A percentile compares a stretch with the other conserved stretches of the same genome.
Conservation (phyloP, 2,797 vertebrate species). For the Loris lydekkerianus region DNA sequence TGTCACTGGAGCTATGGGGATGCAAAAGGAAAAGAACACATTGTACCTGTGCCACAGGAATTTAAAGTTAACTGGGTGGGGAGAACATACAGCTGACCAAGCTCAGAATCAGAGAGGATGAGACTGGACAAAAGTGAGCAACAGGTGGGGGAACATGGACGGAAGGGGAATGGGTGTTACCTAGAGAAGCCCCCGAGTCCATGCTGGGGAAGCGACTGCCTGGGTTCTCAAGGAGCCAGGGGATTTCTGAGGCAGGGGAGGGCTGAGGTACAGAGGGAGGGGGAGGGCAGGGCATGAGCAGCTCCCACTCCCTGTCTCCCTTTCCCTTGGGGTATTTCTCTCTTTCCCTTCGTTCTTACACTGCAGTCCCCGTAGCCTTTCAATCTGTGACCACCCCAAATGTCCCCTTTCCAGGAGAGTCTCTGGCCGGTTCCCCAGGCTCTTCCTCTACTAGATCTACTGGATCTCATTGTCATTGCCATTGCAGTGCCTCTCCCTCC, state of each 20-base stretch:
- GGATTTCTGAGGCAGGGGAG: background rate
- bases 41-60: background rate
- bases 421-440: rapidly evolving
- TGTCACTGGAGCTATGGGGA: background rate
- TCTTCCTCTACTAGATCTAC: background rate
- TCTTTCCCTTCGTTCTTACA: background rate
- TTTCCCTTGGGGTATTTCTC: background rate
- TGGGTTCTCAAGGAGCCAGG: background rate
- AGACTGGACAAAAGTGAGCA: background rate
- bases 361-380: background rate
- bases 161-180: too few species aligned
- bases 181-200: background rate
- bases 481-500: too few species aligned
- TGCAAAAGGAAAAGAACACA: background rate
- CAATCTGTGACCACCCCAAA: background rate
- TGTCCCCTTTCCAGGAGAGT: background rate
- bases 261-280: background rate
- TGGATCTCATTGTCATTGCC: too few species aligned
- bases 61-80: background rate
- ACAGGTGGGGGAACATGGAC: background rate
- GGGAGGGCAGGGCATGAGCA: background rate
- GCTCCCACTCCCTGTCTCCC: background rate
- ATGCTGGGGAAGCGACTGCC: background rate
- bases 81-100: background rate
- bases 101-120: background rate